Conservation (phyloP, 2,797 vertebrate species). For the Squalus acanthias region DNA sequence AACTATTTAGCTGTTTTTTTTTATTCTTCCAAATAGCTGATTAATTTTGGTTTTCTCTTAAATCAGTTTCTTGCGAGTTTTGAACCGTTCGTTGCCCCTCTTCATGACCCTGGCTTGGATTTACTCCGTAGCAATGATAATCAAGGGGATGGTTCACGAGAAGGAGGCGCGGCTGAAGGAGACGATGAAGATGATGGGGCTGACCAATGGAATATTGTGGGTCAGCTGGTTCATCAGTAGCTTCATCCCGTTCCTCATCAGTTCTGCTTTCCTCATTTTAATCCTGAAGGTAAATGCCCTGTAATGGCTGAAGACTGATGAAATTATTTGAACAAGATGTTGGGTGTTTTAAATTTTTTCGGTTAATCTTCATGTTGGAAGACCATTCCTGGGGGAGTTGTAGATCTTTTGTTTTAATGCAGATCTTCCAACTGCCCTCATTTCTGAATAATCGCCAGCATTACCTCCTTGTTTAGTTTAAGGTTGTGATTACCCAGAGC, state of each 20-base stretch:
- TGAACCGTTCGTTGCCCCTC: conserved; percentile 78
- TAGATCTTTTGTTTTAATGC: not conserved
- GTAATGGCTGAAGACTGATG: not conserved
- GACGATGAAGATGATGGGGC: conserved; percentile 85
- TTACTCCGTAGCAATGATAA: conserved; percentile 86
- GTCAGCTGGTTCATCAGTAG: conserved; percentile 87
- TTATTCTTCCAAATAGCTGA: not conserved
- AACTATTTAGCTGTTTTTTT: not conserved
- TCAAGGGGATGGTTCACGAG: conserved; percentile 83
- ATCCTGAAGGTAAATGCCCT: conserved; percentile 68
- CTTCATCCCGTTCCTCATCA: conserved; percentile 75
- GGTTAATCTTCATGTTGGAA: not conserved
- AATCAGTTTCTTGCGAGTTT: conserved; percentile 74
- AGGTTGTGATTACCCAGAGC: not conserved
- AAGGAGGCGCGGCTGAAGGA: conserved; percentile 83
- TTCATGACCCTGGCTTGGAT: conserved; percentile 90
- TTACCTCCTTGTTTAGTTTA: not conserved
- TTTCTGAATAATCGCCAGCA: not conserved
- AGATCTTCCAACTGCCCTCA: not conserved
- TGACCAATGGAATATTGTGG: conserved; percentile 73
- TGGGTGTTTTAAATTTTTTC: not conserved
- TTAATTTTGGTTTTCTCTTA: conserved; percentile 33
- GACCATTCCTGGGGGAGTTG: not conserved
- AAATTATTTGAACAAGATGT: not conserved
- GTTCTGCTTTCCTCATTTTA: conserved; percentile 67